Base-by-base conservation (phyloP, 35 echinoderm and acorn worm genomes). In the Heliocidaris erythrogramma region DNA sequence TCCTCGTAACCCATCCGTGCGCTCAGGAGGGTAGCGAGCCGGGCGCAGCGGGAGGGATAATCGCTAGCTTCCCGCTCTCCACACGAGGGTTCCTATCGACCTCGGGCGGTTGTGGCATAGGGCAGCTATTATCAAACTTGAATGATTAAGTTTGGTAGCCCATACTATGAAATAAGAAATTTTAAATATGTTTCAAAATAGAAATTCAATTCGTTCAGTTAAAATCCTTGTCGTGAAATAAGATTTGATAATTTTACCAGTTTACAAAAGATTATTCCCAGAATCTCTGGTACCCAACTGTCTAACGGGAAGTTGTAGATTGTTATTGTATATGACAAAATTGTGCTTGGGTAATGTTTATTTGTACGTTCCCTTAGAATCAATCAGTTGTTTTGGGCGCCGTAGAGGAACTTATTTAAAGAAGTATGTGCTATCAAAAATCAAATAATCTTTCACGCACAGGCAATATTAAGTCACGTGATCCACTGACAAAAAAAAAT, bases 21-120 rank as follows among this genome's bases (percentile, higher is more conserved):
- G 87, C 87, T 89, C 87, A 27, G 31, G 87, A 89, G 31, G 87
- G 87, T 48, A 48, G 87, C 87, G 87, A 89, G 87, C 87, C 87
- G 18, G 47, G 12, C 87, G 87, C 87, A 89, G 87, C 87, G 87
- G 87, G 87, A 89, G 87, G 87, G 87, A 89, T 89, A 89, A 89
- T 89, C 87, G 87, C 87, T 47, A 89, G 65, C 87, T 48, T 89
- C 87, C 87, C 87, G 9, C 87, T 89, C 47, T 48, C 31, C 16
- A 9, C 31, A 89, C 47, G 12, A 48, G 18, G 87, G 87, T 89
- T 89, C 87, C 87, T 89, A 89, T 89, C 87, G 87, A 89, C 87
- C 87, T 48, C 7, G 17, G 47, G 87, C 42, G 87, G 30, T 47
- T 16, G 32, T 12, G 14, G 31, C 87, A 89, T 31, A 48, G 87